Conservation (phyloP, 1,140 invertebrate species). For the Copidosoma floridanum region DNA sequence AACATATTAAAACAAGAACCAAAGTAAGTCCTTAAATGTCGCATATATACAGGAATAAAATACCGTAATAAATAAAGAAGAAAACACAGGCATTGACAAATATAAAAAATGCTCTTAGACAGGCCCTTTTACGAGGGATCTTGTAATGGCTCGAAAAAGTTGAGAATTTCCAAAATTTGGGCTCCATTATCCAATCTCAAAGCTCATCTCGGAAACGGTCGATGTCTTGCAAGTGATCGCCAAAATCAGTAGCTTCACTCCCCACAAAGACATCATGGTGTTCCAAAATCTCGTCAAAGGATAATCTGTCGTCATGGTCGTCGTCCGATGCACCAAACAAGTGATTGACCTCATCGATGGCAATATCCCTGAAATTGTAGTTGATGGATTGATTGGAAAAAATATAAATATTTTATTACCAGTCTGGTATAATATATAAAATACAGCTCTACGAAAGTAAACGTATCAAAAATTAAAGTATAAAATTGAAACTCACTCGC, state of each 20-base stretch:
- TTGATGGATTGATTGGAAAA: no score
- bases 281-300: constrained; percentile 82
- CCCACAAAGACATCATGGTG: constrained; percentile 93
- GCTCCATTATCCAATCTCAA: constrained; percentile 45
- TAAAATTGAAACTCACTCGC: constrained; percentile 78
- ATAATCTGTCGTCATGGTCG: constrained; percentile 80
- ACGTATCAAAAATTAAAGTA: constrained; percentile 16
- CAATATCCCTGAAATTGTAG: constrained; percentile 70
- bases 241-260: constrained; percentile 94
- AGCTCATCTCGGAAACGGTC: constrained; percentile 82
- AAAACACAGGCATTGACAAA: constrained; percentile 30
- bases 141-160: constrained; percentile 16
- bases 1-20: no score
- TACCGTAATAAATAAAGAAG: constrained; percentile 27
- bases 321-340: constrained; percentile 86
- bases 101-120: constrained; percentile 28
- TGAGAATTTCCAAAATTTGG: not conserved
- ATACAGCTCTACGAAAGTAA: not conserved
- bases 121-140: constrained; percentile 14
- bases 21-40: not conserved
- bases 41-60: constrained; percentile 28
- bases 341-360: constrained; percentile 88
- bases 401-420: constrained; percentile 5
- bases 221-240: constrained; percentile 80
- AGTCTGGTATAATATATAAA: constrained; percentile 6